Conservation (phyloP, 2,797 vertebrate species). For the Lagocephalus sceleratus region DNA sequence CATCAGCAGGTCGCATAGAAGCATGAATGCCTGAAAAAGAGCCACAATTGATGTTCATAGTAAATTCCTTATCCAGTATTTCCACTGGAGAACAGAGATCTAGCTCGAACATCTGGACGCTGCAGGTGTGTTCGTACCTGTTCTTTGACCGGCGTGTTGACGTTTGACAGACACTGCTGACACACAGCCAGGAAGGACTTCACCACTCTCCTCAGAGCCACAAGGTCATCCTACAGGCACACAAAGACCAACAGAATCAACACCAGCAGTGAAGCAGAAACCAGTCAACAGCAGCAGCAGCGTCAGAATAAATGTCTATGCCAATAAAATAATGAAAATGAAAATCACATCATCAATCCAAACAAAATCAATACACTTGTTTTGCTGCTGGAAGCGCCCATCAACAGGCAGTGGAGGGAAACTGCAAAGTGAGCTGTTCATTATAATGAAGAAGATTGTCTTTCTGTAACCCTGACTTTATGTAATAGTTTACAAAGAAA, state of each 20-base stretch:
- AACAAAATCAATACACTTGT: slow-evolving; percentile 13
- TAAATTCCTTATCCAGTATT: too few relatives aligned
- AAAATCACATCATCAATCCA: not conserved
- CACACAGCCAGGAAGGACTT: slow-evolving; percentile 98
- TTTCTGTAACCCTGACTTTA: too few relatives aligned
- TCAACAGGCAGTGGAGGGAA: not conserved
- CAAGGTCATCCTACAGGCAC: slow-evolving; percentile 85
- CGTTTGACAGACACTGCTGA: slow-evolving; percentile 97
- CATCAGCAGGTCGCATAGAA: slow-evolving; percentile 98
- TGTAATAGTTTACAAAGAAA: too few relatives aligned
- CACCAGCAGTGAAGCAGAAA: slow-evolving; percentile 2
- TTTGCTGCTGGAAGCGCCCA: not conserved
- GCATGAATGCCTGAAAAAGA: slow-evolving; percentile 89
- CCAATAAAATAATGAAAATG: slow-evolving; percentile 1
- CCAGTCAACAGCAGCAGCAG: slow-evolving; percentile 5
- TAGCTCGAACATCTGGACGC: too few relatives aligned
- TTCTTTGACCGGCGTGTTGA: slow-evolving; percentile 97
- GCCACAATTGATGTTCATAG: not conserved
- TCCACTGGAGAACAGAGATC: too few relatives aligned
- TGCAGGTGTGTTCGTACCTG: slow-evolving; percentile 77
- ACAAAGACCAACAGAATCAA: slow-evolving; percentile 12
- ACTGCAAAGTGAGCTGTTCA: too few relatives aligned
- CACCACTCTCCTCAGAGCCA: slow-evolving; percentile 93
- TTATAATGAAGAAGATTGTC: too few relatives aligned
- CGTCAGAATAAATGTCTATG: slow-evolving; percentile 6